Evolutionary conservation across 2,113 vertebrate species (phyloP).

Genomic region (Albula goreensis): DNA sequence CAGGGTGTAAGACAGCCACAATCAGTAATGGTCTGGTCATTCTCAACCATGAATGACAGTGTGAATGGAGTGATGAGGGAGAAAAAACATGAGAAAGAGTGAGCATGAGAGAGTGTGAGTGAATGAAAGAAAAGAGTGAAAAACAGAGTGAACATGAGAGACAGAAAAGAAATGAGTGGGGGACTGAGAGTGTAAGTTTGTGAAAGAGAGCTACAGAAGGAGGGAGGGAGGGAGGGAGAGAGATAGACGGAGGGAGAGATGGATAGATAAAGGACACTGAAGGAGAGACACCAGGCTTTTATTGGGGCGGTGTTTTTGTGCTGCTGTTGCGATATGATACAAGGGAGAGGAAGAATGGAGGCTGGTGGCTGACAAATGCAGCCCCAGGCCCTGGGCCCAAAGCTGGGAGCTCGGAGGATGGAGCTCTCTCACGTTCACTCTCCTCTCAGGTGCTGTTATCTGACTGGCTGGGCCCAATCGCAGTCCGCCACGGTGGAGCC

Average conservation of each 20-base stretch:
- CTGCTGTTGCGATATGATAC: background rate
- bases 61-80: no score
- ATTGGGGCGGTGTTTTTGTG: background rate
- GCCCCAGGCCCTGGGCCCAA: background rate
- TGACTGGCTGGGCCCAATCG: background rate
- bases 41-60: background rate
- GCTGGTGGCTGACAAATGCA: background rate
- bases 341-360: background rate
- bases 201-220: background rate
- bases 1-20: background rate
- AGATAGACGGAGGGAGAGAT: background rate
- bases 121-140: background rate
- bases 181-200: background rate
- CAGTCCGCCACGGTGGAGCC: background rate
- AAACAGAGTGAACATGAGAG: background rate
- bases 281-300: background rate
- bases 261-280: background rate
- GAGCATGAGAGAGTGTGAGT: background rate
- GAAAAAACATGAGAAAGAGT: background rate
- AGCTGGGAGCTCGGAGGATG: background rate
- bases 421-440: background rate
- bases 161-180: background rate
- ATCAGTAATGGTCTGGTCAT: background rate
- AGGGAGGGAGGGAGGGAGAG: background rate
- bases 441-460: background rate